These are phyloP conservation scores for Danionella cerebrum DNA, from an alignment of 2,113 vertebrate genomes.

Conservation along the genomic window DNA sequence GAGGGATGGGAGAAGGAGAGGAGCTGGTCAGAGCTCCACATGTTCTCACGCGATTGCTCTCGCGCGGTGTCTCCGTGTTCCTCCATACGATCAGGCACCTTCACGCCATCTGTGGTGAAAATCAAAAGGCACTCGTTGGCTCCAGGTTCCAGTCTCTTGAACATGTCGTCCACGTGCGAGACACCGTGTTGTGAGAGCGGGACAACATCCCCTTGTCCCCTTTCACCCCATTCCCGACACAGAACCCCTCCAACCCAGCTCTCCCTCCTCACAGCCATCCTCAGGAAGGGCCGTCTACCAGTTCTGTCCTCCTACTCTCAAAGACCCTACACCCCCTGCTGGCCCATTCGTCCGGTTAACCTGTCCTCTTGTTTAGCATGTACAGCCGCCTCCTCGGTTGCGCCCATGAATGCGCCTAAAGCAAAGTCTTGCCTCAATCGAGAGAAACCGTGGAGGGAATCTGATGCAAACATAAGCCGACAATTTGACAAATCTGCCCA, in stretches of 20 bases:
- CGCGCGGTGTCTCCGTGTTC: conserved; percentile 55
- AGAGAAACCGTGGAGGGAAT: conserved; percentile 42
- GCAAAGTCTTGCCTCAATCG: conserved; percentile 53
- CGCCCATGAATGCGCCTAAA: conserved; percentile 60
- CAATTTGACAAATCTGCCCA: background rate
- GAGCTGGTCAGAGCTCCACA: conserved; percentile 39
- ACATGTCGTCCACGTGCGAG: conserved; percentile 61
- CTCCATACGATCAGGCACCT: conserved; percentile 57
- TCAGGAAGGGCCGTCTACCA: conserved; percentile 76
- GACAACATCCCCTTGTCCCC: conserved; percentile 48
- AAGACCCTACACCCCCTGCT: conserved; percentile 67
- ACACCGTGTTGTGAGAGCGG: conserved; percentile 66
- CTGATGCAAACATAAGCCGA: background rate
- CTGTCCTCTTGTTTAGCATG: conserved; percentile 59
- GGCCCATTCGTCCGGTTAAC: conserved; percentile 58
- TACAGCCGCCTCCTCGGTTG: conserved; percentile 69
- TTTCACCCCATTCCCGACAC: conserved; percentile 54
- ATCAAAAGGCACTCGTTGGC: conserved; percentile 71
- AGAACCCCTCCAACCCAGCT: conserved; percentile 74
- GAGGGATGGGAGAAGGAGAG: conserved; percentile 51
- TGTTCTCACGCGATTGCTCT: conserved; percentile 43
- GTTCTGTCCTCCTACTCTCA: conserved; percentile 52
- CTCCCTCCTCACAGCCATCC: conserved; percentile 85
- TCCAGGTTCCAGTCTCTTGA: conserved; percentile 73
- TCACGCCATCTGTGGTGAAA: conserved; percentile 69